Base-by-base conservation (phyloP, 2,113 vertebrate genomes). In the Rhinoderma darwinii region DNA sequence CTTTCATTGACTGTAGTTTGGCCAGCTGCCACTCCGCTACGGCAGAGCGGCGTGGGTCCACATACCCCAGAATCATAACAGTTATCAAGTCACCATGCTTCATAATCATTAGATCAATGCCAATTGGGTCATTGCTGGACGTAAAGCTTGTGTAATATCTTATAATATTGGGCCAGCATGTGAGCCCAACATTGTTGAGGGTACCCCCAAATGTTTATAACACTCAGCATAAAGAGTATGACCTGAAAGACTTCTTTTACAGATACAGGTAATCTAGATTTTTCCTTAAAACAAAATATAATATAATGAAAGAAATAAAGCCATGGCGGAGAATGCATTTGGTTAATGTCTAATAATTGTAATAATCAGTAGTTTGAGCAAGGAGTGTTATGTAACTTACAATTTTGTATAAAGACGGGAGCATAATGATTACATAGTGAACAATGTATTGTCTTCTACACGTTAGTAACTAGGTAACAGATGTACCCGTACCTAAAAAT, bases 401-500 rank as follows among this genome's bases (percentile, higher is more conserved):
- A 84, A 84, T 59, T 61, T 61, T 61, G 12, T 50, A 54, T 75
- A 75, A 74, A 84, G 70, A 59, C 47, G 27, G 39, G 70, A 30
- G 70, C 11, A 83, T 35, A 83, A 72, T 83, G 32, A 75, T 84
- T 59, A 61, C 59, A 56, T 44, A 44, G 18, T 63, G 37, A 76
- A 9, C 32, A 51, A 75, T 27, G 35, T 11, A 74, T 84, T 84
- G 51, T 75, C 54, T 84, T 51, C 68, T 44, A 75, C 72, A 84
- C 18, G 72, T 75, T 56, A 59, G 84, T 85, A 85, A 50, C 84
- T 75, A 77, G 74, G 84, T 77, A 85, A 85, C 73, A 85, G 84
- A 63, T 85, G 74, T 77, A 78, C 73, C 27, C 54, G 47, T 9
- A 43, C 73, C 84, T 44, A 84, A 84, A 84, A 84, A 76, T 63